These are phyloP conservation scores for Chirona hameri DNA, from an alignment of 2,888 invertebrate species.

Conservation along the genomic window DNA sequence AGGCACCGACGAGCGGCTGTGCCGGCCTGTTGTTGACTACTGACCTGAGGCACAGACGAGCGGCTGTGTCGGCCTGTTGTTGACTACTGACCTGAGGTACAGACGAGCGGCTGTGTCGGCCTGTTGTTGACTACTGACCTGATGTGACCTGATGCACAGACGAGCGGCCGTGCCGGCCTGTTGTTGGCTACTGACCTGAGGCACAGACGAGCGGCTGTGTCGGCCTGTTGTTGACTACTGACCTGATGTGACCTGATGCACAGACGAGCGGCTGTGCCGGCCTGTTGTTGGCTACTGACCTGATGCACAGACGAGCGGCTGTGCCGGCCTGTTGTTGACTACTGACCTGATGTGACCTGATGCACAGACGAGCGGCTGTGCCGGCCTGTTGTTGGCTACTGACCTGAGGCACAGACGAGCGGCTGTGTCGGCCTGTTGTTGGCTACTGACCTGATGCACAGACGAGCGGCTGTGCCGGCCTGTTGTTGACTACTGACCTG, in stretches of 20 bases:
- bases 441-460: constrained; percentile 25
- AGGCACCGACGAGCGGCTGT: constrained; percentile 42
- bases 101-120: constrained; percentile 43
- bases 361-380: constrained; percentile 42
- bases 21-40: too few species aligned
- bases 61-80: too few species aligned
- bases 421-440: too few species aligned
- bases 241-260: neutral
- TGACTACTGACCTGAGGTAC: neutral
- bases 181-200: neutral
- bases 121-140: too few species aligned
- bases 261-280: constrained; percentile 43
- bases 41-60: constrained; percentile 34
- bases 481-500: too few species aligned
- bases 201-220: constrained; percentile 42
- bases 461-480: constrained; percentile 43
- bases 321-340: too few species aligned
- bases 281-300: too few species aligned
- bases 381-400: too few species aligned
- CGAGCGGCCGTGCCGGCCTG: constrained; percentile 44
- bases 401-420: constrained; percentile 37
- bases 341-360: too few species aligned
- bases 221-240: too few species aligned
- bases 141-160: constrained; percentile 33
- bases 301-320: constrained; percentile 39